Evolutionary conservation across 2,888 invertebrate genomes (phyloP), one percentile per base, ranked within the genome.

Genomic region (Cosmia pyralina): DNA sequence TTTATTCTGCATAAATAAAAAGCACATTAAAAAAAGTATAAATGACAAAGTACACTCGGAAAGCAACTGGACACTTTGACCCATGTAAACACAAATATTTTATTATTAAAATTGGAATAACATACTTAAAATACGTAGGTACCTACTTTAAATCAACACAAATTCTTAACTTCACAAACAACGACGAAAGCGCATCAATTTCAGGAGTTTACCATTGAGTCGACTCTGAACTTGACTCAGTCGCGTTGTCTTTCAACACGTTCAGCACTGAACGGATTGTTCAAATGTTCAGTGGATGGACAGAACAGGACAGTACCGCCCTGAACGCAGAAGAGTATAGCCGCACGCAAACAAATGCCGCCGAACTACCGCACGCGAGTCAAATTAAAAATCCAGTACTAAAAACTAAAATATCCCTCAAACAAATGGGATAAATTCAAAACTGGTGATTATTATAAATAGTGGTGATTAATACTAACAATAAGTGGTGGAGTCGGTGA

Each of bases 341-440:
- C 38, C 88, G 83, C 83, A 73, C 85, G 81, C 72, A 69, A 86
- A 87, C 90, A 86, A 94, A 94, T 95, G 94, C 93, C 91, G 92
- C 93, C 91, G 73, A 92, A 87, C 72, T 91, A 90, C 78, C 93
- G 93, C 74, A 91, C 93, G 60, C 93, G 95, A 81, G 95, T 95
- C 82, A 95, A 95, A 91, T 94, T 95, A 91, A 94, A 94, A 91
- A 77, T 69, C 68, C 88, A 84, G 89, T 63, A 77, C 62, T 85
- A 65, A 74, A 62, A 74, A 68, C 7, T 69, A 44, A 74, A 79
- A 52, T 52, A 59, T 57, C 63, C 57, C 82, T 52, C 72, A 65
- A 85, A 92, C 93, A 92, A 94, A 94, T 94, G 94, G 94, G 94
- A 93, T 94, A 94, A 93, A 91, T 67, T 67, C 66, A 22, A 62